Base-by-base conservation (phyloP, 2,113 vertebrate genomes). In the Panthera tigris region DNA sequence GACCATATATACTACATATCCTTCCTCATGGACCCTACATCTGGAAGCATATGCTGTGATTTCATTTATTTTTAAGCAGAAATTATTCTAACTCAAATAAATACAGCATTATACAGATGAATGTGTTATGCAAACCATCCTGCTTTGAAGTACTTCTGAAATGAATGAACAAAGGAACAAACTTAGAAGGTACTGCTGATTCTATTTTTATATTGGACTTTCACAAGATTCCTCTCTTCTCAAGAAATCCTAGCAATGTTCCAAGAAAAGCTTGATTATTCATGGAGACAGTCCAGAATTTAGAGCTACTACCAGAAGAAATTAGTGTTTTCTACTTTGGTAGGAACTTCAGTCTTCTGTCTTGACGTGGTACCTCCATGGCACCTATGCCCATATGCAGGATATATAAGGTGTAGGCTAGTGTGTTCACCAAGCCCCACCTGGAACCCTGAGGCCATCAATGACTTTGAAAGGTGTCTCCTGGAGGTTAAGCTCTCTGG, bases 1-100 rank as follows among this genome's bases (percentile, higher is more conserved):
- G 3, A 93, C 4, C 33, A 7, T 36, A 39, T 11, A 39, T 1
- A 41, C 18, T 33, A 33, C 73, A 27, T 31, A 21, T 11, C 31
- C 23, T 71, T 69, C 52, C 25, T 36, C 7, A 78, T 69, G 11
- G 8, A 13, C 12, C 16, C 25, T 57, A n/a, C 27, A 8, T 57
- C n/a, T 57, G 7, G 7, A 81, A 41, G 3, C 11, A 55, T 39
- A 5, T 25, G 1, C 2, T 63, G 0, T 71, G 63, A 25, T 55
- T 84, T 74, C 39, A 23, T 14, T 61, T 68, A n/a, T 80, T 90
- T 55, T 79, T 81, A n/a, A 78, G 29, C 9, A 94, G 78, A 91
- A 27, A 23, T 33, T 18, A 36, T 41, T 74, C 19, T 79, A 89
- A 29, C 33, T 57, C 19, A 33, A 73, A 52, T 4, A 55, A 68